Percentiles rank a stretch among this genome's conserved stretches.
phyloP scores from a whole-genome alignment of 2,797 vertebrate species.

The Champsocephalus esox region DNA sequence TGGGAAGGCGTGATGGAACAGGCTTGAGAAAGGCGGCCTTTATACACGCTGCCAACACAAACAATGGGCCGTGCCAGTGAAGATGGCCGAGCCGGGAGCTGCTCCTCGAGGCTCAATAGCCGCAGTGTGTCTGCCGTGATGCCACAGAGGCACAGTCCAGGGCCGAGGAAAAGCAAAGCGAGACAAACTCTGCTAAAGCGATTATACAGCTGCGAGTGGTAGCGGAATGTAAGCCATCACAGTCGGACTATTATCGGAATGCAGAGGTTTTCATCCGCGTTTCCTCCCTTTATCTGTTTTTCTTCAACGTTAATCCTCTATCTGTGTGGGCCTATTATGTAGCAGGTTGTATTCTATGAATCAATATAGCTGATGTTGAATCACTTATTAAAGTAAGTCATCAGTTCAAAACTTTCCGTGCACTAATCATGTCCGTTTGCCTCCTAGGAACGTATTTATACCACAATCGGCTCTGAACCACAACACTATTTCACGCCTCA shows the following conservation, averaged over 20 bases:
- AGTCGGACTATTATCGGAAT: slow-evolving; percentile 46
- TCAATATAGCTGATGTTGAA: background rate
- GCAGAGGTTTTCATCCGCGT: slow-evolving; percentile 27
- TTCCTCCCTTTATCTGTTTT: slow-evolving; percentile 36
- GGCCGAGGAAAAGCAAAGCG: slow-evolving; percentile 29
- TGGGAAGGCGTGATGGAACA: slow-evolving; percentile 51
- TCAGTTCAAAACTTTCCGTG: background rate
- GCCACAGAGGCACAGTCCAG: slow-evolving; percentile 47
- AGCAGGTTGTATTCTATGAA: background rate
- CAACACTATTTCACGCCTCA: slow-evolving; percentile 35
- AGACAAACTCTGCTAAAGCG: slow-evolving; percentile 40
- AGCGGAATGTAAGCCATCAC: slow-evolving; percentile 22
- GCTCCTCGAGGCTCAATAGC: slow-evolving; percentile 66
- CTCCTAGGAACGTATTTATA: slow-evolving; percentile 26
- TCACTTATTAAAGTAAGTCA: slow-evolving; percentile 17
- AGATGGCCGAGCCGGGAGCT: slow-evolving; percentile 58
- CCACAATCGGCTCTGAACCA: slow-evolving; percentile 17
- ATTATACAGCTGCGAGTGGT: slow-evolving; percentile 53
- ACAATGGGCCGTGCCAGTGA: slow-evolving; percentile 69
- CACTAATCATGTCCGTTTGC: slow-evolving; percentile 34
- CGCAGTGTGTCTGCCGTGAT: slow-evolving; percentile 59
- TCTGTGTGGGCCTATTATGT: background rate
- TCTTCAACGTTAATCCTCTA: slow-evolving; percentile 1
- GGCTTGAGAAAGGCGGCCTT: slow-evolving; percentile 66
- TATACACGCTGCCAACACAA: slow-evolving; percentile 72